These are phyloP conservation scores for Druon quercuslanigerum DNA, from an alignment of 1,140 invertebrate genomes.

Conservation along the genomic window DNA sequence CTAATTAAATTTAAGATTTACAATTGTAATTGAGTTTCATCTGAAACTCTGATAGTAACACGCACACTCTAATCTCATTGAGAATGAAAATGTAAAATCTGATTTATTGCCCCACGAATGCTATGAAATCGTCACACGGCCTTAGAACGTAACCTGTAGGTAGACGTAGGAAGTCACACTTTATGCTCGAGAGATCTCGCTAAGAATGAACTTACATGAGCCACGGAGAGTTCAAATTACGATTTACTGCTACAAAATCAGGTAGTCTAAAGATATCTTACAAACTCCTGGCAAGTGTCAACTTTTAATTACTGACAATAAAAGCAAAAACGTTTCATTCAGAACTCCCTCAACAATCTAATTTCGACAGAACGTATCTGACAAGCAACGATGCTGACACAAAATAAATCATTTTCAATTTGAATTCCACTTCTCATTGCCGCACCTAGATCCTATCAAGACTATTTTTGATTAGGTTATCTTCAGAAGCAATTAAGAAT, in stretches of 20 bases:
- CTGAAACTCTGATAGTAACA: background rate
- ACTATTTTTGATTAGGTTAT: too few species aligned
- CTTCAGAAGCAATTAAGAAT: too few species aligned
- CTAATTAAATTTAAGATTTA: too few species aligned
- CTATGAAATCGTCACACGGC: background rate
- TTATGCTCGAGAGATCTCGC: constrained; percentile 12
- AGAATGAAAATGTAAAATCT: background rate
- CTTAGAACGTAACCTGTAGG: background rate
- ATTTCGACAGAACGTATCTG: background rate
- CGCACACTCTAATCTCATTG: background rate
- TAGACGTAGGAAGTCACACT: constrained; percentile 4
- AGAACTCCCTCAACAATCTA: background rate
- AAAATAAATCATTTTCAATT: too few species aligned
- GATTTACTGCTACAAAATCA: constrained; percentile 15
- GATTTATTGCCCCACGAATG: background rate
- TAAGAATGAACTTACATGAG: background rate
- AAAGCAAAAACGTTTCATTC: constrained; percentile 3
- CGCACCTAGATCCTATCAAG: too few species aligned
- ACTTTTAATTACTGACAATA: background rate
- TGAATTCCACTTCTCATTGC: too few species aligned
- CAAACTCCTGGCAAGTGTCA: background rate
- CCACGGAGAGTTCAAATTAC: constrained; percentile 12
- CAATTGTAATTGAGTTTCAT: background rate
- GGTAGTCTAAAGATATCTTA: background rate
- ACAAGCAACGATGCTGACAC: too few species aligned